Evolutionary conservation across 2,797 vertebrate species (phyloP).

Genomic region (Alcedo atthis): DNA sequence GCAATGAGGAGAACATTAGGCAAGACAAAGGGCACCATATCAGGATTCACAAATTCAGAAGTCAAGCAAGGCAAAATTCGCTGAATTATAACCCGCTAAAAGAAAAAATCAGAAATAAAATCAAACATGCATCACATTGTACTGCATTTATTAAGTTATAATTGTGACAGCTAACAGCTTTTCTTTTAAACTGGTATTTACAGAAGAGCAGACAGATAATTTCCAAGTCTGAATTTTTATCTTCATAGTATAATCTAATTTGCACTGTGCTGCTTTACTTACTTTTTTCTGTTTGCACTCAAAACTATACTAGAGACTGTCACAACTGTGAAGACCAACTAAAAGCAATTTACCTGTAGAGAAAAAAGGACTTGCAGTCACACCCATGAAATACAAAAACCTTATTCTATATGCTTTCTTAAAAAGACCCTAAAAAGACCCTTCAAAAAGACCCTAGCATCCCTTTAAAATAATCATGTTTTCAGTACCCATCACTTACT

Average conservation of each 20-base stretch:
- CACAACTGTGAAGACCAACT: neutral
- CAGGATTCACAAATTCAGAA: constrained; percentile 96
- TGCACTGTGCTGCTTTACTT: neutral
- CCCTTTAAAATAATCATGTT: neutral
- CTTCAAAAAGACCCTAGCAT: neutral
- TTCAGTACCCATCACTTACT: neutral
- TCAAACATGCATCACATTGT: neutral
- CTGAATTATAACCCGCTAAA: constrained; percentile 92
- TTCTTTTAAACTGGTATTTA: neutral
- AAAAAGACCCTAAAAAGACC: neutral
- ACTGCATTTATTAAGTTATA: neutral
- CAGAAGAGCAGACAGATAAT: neutral
- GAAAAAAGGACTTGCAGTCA: neutral
- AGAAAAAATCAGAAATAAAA: constrained; percentile 28
- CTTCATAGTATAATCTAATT: neutral
- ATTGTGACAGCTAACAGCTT: neutral
- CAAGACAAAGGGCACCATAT: constrained; percentile 98
- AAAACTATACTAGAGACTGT: neutral
- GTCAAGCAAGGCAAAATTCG: constrained; percentile 92
- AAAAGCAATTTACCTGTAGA: neutral
- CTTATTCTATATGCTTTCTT: neutral
- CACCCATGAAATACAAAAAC: neutral
- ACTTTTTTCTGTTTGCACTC: neutral
- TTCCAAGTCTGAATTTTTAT: neutral
- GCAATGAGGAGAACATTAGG: constrained; percentile 97